Percentiles rank a stretch among this genome's conserved stretches.
phyloP scores from a whole-genome alignment of 1,140 invertebrate species.

The Drosophila ficusphila region DNA sequence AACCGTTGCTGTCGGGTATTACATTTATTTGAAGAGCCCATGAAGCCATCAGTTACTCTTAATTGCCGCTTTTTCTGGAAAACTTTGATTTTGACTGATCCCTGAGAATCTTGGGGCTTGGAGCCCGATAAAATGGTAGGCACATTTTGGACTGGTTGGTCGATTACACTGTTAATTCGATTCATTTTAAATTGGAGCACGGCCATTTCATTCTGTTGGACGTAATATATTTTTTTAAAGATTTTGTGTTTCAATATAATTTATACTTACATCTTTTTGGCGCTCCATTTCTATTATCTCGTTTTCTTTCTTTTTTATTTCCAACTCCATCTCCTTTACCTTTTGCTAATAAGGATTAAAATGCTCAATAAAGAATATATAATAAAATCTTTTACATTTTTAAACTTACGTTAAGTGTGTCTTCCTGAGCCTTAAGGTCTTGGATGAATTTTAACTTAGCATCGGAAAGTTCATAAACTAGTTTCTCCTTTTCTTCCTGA shows the following conservation, averaged over 20 bases:
- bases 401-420: not conserved
- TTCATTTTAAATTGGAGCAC: conserved; percentile 4
- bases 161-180: not conserved
- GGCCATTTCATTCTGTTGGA: conserved; percentile 2
- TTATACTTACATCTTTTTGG: not conserved
- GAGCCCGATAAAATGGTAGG: not conserved
- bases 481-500: not conserved
- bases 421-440: not conserved
- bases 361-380: not conserved
- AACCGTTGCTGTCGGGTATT: not conserved
- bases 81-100: not conserved
- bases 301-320: not conserved
- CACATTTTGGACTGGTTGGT: not conserved
- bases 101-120: not conserved
- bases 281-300: not conserved
- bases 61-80: not conserved
- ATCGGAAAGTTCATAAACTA: not conserved
- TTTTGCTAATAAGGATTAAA: not conserved
- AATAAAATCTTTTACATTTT: not conserved
- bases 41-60: not conserved
- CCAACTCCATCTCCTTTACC: not conserved
- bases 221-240: not conserved
- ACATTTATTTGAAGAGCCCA: not conserved
- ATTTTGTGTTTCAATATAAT: not conserved
- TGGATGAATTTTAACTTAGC: not conserved